A percentile compares a stretch with the other conserved stretches of the same genome.
These are phyloP conservation scores for Venustaconcha ellipsiformis DNA, from an alignment of 1,140 invertebrate genomes.

Conservation along the genomic window DNA sequence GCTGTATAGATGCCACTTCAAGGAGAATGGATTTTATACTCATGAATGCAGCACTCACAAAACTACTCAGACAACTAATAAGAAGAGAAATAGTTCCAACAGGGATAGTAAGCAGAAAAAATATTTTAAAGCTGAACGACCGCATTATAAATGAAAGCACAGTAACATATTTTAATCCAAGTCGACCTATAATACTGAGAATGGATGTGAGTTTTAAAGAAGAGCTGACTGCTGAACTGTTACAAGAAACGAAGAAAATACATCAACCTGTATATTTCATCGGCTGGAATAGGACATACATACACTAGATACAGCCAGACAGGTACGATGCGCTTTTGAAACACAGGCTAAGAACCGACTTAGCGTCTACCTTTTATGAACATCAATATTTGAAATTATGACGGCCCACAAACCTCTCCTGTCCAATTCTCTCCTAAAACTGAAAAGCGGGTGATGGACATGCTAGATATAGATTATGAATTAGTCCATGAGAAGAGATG, in stretches of 20 bases:
- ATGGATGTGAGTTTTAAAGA: conserved; percentile 69
- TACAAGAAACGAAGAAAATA: conserved; percentile 33
- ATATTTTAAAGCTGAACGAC: conserved; percentile 48
- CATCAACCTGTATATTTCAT: conserved; percentile 61
- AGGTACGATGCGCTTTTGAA: conserved; percentile 60
- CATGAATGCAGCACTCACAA: conserved; percentile 39
- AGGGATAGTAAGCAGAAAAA: conserved; percentile 31
- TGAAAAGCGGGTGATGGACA: conserved; percentile 32
- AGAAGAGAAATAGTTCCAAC: conserved; percentile 35
- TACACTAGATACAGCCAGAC: conserved; percentile 67
- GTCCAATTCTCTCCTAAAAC: conserved; percentile 16
- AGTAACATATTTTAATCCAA: conserved; percentile 32
- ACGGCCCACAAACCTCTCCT: conserved; percentile 32
- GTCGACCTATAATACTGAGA: conserved; percentile 53
- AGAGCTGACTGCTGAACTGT: conserved; percentile 65
- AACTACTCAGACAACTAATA: conserved; percentile 42
- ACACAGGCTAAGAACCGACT: conserved; percentile 35
- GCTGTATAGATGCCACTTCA: conserved; percentile 40
- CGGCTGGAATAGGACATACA: conserved; percentile 62
- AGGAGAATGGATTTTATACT: conserved; percentile 14
- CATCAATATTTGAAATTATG: conserved; percentile 38
- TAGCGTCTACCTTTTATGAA: conserved; percentile 32
- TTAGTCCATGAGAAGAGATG: conserved; percentile 32
- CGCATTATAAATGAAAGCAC: conserved; percentile 25
- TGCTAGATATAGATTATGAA: conserved; percentile 30